Conservation (phyloP, 2,888 invertebrate genomes). For the Spialia ferax region DNA sequence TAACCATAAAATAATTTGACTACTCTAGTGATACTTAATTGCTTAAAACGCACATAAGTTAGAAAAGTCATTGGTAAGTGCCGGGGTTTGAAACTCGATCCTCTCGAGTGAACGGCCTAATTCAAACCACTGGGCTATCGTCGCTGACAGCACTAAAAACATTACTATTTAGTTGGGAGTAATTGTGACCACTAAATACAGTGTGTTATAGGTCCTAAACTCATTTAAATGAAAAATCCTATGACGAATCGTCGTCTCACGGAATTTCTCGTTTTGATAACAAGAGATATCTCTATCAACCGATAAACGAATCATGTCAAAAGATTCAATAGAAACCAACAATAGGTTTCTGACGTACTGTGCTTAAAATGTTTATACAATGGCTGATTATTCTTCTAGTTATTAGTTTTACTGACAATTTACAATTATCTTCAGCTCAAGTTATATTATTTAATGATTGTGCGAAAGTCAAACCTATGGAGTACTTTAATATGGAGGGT, state of each 20-base stretch:
- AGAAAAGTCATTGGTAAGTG: too few relatives aligned
- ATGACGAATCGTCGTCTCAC: constrained; percentile 8
- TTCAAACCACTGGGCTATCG: too few relatives aligned
- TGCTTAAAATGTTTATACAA: constrained; percentile 52
- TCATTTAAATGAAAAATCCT: neutral
- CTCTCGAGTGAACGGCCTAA: too few relatives aligned
- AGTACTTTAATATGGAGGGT: constrained; percentile 70
- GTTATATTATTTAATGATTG: constrained; percentile 72
- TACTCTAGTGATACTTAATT: too few relatives aligned
- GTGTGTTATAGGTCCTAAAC: too few relatives aligned
- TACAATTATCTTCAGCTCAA: constrained; percentile 56
- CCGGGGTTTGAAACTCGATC: too few relatives aligned
- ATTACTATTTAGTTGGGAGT: too few relatives aligned
- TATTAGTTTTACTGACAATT: constrained; percentile 46
- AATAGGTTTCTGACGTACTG: neutral
- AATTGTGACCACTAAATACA: too few relatives aligned
- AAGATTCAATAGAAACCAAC: neutral
- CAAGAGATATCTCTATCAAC: constrained; percentile 17
- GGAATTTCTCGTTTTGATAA: constrained; percentile 10
- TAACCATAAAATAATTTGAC: too few relatives aligned
- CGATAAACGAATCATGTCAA: constrained; percentile 19
- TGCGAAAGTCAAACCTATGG: constrained; percentile 63
- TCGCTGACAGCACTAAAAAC: too few relatives aligned
- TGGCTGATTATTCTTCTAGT: constrained; percentile 31
- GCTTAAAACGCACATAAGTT: too few relatives aligned